Conservation (phyloP, 2,113 vertebrate species). For the Laticauda laticaudata region DNA sequence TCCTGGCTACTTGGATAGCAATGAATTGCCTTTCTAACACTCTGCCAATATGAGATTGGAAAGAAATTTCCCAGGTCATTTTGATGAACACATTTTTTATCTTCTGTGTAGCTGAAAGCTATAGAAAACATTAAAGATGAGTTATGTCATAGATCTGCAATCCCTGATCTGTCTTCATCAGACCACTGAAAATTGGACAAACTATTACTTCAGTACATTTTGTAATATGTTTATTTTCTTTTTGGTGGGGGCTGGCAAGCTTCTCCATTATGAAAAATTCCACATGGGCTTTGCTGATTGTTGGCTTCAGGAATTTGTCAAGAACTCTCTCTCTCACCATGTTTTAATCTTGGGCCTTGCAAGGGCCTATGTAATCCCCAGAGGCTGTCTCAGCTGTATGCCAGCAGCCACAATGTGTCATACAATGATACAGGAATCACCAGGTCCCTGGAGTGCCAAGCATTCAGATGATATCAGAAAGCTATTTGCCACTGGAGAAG, state of each 20-base stretch:
- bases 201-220: neutral
- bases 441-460: neutral
- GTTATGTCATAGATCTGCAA: neutral
- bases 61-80: neutral
- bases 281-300: neutral
- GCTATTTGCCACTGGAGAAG: neutral
- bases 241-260: neutral
- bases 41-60: neutral
- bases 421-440: neutral
- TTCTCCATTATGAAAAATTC: neutral
- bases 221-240: neutral
- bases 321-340: rapidly evolving
- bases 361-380: neutral
- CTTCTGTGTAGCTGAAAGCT: neutral
- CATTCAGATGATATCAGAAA: neutral
- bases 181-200: neutral
- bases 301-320: neutral
- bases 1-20: neutral
- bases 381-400: neutral
- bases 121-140: neutral
- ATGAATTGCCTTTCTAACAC: neutral
- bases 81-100: neutral
- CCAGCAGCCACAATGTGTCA: neutral
- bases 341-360: slow-evolving; percentile 4
- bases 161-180: neutral